A percentile compares a stretch with the other conserved stretches of the same genome.
These are phyloP conservation scores for Lateolabrax maculatus DNA, from an alignment of 2,797 vertebrate species.

Conservation along the genomic window DNA sequence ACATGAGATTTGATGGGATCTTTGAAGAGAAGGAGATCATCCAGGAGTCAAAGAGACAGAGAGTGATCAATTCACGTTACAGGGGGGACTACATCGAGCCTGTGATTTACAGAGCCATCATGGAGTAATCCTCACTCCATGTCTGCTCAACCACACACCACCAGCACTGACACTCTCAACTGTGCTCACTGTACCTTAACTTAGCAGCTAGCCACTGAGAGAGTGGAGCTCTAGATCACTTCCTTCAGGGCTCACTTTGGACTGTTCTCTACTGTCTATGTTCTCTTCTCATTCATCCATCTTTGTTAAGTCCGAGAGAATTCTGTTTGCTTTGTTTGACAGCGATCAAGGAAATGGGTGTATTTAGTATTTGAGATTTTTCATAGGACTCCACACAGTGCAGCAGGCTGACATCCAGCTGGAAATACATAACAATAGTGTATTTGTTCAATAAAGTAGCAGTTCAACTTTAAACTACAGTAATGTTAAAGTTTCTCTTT, in stretches of 20 bases:
- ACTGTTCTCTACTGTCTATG: constrained; percentile 43
- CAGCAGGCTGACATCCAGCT: constrained; percentile 4
- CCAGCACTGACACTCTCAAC: constrained; percentile 71
- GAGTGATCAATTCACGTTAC: constrained; percentile 98
- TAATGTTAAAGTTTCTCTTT: constrained; percentile 13
- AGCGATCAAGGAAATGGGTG: constrained; percentile 16
- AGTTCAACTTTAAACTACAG: neutral
- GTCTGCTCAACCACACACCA: constrained; percentile 45
- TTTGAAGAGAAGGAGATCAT: constrained; percentile 97
- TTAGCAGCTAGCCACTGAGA: constrained; percentile 61
- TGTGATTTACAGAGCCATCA: constrained; percentile 98
- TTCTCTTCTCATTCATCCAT: constrained; percentile 12
- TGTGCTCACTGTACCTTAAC: constrained; percentile 58
- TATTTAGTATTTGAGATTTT: neutral
- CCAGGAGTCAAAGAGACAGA: constrained; percentile 94
- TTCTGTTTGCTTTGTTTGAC: constrained; percentile 17
- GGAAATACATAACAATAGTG: constrained; percentile 13
- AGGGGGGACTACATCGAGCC: constrained; percentile 98
- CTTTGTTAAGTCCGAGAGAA: constrained; percentile 11
- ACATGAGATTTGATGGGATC: constrained; percentile 99
- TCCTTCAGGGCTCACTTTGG: constrained; percentile 49
- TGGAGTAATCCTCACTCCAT: constrained; percentile 88
- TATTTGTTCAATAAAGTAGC: constrained; percentile 27
- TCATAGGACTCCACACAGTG: constrained; percentile 1
- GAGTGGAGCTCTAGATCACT: constrained; percentile 58